A percentile compares a stretch with the other conserved stretches of the same genome.
These are phyloP conservation scores for Montifringilla adamsi DNA, from an alignment of 2,113 vertebrate genomes.

Conservation along the genomic window DNA sequence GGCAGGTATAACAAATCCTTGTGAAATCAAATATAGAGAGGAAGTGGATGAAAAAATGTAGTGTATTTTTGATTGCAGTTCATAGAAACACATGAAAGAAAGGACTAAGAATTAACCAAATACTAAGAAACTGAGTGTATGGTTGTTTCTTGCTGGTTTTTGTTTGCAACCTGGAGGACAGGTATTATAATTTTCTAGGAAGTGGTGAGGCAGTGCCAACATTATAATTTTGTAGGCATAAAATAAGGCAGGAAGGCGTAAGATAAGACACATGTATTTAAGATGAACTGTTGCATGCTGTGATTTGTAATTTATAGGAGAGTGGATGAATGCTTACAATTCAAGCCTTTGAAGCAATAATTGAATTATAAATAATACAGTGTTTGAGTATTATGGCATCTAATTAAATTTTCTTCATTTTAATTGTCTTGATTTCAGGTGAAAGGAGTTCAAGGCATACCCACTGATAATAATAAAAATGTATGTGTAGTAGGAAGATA, in stretches of 20 bases:
- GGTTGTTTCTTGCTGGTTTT: not conserved
- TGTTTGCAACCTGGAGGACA: not conserved
- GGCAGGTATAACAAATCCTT: not conserved
- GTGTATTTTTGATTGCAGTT: not conserved
- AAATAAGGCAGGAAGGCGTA: not conserved
- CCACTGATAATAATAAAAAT: not conserved
- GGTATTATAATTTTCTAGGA: not conserved
- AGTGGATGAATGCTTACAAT: not conserved
- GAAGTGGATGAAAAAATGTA: not conserved
- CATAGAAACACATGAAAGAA: not conserved
- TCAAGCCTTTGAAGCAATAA: not conserved
- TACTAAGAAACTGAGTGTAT: not conserved
- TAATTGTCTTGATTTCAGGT: not conserved
- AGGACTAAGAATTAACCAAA: not conserved
- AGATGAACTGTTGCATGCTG: not conserved
- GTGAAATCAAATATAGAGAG: not conserved
- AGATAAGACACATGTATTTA: not conserved
- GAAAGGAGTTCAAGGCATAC: not conserved
- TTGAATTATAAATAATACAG: not conserved
- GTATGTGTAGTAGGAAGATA: not conserved
- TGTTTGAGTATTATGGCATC: not conserved
- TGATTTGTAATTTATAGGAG: not conserved
- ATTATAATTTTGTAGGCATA: not conserved
- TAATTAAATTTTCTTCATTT: not conserved
- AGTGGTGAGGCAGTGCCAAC: not conserved